phyloP scores from a whole-genome alignment of 2,797 vertebrate species.

The Hipposideros larvatus region DNA sequence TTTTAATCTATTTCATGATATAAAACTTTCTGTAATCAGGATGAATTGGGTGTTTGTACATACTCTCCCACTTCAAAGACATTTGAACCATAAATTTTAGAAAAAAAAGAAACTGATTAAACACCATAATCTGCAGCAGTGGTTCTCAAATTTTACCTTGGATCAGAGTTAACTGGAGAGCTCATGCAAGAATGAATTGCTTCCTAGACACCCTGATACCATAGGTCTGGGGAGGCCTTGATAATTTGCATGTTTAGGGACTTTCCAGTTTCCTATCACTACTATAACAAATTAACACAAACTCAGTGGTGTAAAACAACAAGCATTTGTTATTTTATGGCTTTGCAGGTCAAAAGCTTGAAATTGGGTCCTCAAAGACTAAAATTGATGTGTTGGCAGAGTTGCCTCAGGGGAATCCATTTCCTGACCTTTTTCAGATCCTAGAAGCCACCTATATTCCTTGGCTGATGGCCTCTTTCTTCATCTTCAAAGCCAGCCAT shows the following conservation, averaged over 20 bases:
- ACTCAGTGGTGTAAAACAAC: background rate
- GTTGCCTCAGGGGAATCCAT: background rate
- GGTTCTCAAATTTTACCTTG: background rate
- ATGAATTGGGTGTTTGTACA: background rate
- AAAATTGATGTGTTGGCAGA: background rate
- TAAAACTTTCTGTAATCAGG: background rate
- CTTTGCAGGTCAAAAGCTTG: background rate
- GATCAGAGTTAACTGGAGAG: background rate
- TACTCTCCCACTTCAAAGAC: background rate
- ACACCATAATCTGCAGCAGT: background rate
- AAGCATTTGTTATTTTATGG: background rate
- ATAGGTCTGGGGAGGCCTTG: background rate
- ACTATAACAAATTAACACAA: background rate
- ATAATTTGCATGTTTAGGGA: conserved; percentile 3
- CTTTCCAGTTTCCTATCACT: background rate
- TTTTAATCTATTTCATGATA: conserved; percentile 24
- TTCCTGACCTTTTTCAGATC: background rate
- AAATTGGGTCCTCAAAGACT: background rate
- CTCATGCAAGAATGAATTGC: background rate
- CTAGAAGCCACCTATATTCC: background rate
- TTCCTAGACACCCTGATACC: background rate
- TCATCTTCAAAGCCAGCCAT: background rate
- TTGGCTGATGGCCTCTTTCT: background rate
- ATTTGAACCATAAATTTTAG: background rate
- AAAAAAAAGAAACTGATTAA: background rate